Percentiles rank a stretch among this genome's conserved stretches.
Evolutionary conservation across 2,888 invertebrate genomes (phyloP).

Genomic region (Aelia acuminata): DNA sequence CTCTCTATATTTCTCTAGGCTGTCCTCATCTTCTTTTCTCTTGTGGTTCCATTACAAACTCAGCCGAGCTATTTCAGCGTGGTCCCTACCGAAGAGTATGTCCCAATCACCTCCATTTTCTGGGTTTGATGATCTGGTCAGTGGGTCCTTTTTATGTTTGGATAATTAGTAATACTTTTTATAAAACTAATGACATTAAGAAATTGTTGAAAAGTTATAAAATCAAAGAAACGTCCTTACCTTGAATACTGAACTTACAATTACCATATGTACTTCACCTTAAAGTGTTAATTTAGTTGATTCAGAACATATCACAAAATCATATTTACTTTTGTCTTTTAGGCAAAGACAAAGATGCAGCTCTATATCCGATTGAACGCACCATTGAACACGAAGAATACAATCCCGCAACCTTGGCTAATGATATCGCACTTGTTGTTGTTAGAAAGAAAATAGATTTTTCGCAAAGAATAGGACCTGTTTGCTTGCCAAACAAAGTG

Average conservation of each 20-base stretch:
- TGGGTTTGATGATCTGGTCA: too few species aligned
- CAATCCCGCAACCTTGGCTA: slow-evolving; percentile 47
- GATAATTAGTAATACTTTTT: not conserved
- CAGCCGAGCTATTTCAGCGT: too few species aligned
- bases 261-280: too few species aligned
- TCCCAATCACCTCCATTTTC: too few species aligned
- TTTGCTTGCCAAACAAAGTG: slow-evolving; percentile 97
- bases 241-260: too few species aligned
- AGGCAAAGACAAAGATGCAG: slow-evolving; percentile 15
- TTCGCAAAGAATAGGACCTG: slow-evolving; percentile 90
- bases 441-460: slow-evolving; percentile 52
- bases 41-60: too few species aligned
- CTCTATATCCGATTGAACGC: slow-evolving; percentile 22
- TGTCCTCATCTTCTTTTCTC: too few species aligned
- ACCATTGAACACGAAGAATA: slow-evolving; percentile 62
- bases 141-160: too few species aligned
- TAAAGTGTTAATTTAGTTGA: not conserved
- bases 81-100: too few species aligned
- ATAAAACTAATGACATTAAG: not conserved
- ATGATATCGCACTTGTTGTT: slow-evolving; percentile 61
- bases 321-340: not conserved
- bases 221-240: too few species aligned
- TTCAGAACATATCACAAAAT: not conserved
- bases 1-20: too few species aligned
- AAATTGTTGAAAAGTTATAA: too few species aligned